A percentile compares a stretch with the other conserved stretches of the same genome.
phyloP scores from a whole-genome alignment of 2,888 invertebrate genomes.

The Morpho helenor region DNA sequence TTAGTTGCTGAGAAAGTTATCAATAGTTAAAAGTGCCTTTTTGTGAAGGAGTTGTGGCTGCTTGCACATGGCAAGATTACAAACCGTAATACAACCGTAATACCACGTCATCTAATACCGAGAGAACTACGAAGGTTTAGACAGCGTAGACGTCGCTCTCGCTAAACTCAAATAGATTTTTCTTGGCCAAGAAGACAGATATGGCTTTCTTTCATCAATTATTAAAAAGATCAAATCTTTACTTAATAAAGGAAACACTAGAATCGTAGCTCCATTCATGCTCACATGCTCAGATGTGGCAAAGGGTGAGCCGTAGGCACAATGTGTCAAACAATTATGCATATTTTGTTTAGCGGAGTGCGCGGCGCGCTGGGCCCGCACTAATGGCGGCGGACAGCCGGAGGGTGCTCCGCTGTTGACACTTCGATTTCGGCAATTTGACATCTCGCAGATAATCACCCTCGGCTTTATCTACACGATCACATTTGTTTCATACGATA shows the following conservation, averaged over 20 bases:
- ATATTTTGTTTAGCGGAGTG: constrained; percentile 58
- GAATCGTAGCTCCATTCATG: constrained; percentile 2
- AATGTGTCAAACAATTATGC: constrained; percentile 51
- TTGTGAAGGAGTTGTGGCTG: too few relatives aligned
- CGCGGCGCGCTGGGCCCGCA: constrained; percentile 53
- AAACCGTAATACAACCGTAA: too few relatives aligned
- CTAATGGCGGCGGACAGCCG: constrained; percentile 51
- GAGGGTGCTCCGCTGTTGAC: constrained; percentile 37
- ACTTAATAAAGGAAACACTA: constrained; percentile 24
- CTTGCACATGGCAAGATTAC: too few relatives aligned
- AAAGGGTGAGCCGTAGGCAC: constrained; percentile 30
- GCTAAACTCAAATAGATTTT: not conserved
- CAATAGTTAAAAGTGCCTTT: too few relatives aligned
- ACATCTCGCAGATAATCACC: constrained; percentile 22
- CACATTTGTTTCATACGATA: too few relatives aligned
- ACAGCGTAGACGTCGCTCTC: too few relatives aligned
- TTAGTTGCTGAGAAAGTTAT: too few relatives aligned
- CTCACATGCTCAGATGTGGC: constrained; percentile 6
- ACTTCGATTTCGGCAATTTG: constrained; percentile 26
- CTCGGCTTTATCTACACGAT: constrained; percentile 9
- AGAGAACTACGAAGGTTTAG: too few relatives aligned
- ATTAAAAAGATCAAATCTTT: constrained; percentile 25
- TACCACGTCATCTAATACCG: too few relatives aligned
- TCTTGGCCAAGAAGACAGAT: too few relatives aligned
- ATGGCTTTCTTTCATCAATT: too few relatives aligned